Evolutionary conservation across 2,888 invertebrate genomes (phyloP), one percentile per base, ranked within the genome.

Genomic region (Escarpia spicata): DNA sequence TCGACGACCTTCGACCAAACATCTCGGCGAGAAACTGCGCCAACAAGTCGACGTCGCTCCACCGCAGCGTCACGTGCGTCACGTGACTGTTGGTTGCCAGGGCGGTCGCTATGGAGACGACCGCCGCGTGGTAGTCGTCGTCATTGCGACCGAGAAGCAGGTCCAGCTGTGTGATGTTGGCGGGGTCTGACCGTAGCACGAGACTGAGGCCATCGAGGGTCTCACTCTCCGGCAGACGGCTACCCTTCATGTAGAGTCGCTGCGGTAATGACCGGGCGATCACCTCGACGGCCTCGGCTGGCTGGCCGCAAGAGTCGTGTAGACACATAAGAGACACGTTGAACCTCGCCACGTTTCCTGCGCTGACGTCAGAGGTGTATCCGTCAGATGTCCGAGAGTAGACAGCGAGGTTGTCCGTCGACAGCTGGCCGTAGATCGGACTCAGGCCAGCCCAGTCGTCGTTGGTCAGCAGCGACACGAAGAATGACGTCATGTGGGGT

Each of bases 101-200:
- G 2, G 94, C 94, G 52, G 92, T 92, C 1, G 95, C 96, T 1
- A 96, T 93, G 9, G 94, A 93, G 9, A 94, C 92, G 90, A 95
- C 94, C 2, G 93, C 91, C n/a, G 94, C 92, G 26, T 93, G 93
- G 75, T 95, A 95, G 92, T 93, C 93, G 19, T 93, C 92, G 58
- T 94, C 95, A 44, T 95, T 93, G 43, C 94, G 95, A n/a, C 95
- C 94, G 15, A 96, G 94, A 37, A 94, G 94, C 9, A 96, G 93
- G 45, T 95, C 95, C 12, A 96, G 44, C 91, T 95, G 95, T 0
- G 94, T 92, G 2, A 96, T 92, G n/a, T 93, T 93, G 58, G 94
- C 94, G 15, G 92, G 92, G 92, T 91, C 93, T 26, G 92, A 52
- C 44, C 90, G 43, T 10, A 92, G 43, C 58, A 92, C 44, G 31